Evolutionary conservation across 1,140 invertebrate genomes (phyloP), one percentile per base, ranked within the genome.

Genomic region (Procambarus clarkii): DNA sequence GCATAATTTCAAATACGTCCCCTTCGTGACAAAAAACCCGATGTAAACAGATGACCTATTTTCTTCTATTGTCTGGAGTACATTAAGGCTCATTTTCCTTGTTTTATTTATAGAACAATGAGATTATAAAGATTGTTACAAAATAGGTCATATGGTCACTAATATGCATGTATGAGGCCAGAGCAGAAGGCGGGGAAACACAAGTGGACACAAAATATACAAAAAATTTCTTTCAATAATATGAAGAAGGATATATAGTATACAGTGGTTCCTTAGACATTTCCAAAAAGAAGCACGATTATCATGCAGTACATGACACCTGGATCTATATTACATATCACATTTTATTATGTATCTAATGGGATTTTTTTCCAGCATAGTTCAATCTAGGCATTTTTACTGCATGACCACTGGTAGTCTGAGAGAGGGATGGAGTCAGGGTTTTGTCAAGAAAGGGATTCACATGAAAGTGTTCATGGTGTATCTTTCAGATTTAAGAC

Each of bases 241-340:
- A 44, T 85, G 74, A 91, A 71, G 86, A 90, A 91, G 88, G 74
- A 90, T 90, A 34, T 83, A 84, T 91, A 91, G 89, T 91, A 85
- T 78, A 91, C 76, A 91, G 89, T 91, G 89, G 85, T 91, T 91
- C 71, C 76, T 85, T 86, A 86, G 83, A 89, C 69, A 74, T 48
- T 91, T 91, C 85, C 45, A n/a, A 81, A 84, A 84, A 91, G 80
- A 84, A 91, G 89, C 89, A 91, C 89, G 77, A 91, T 91, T 91
- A 91, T 91, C 89, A 91, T 91, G 89, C 89, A 91, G 89, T 91
- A 91, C 58, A 91, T 91, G 89, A 91, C 89, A 91, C 82, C 89
- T 91, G 82, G 82, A 89, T 78, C 89, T 91, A 91, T 91, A 91
- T 78, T 91, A 91, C 89, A 91, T 91, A 91, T 91, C 89, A 91